Evolutionary conservation across 2,888 invertebrate genomes (phyloP), one percentile per base, ranked within the genome.

Genomic region (Byasa hedistus): DNA sequence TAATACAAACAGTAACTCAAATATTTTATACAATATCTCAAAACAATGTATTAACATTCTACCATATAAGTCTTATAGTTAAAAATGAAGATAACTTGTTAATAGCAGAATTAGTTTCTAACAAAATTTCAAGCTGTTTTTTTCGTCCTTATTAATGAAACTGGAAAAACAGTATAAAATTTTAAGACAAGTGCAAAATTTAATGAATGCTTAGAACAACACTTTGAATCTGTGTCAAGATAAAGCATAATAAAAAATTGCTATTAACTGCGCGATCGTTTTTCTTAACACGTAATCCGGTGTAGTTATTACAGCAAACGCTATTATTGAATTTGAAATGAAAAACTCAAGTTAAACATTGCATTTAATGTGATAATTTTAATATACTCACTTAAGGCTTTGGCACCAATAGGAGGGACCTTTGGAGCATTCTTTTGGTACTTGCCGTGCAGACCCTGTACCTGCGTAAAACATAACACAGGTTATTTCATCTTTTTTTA

Each of bases 331-430:
- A 44, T 44, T 2, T 17, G 17, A 44, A 44, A 48, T n/a, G 3
- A 48, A 19, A 19, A 48, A 19, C 12, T 10, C 8, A 15, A 39
- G 2, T 19, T n/a, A 48, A 8, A n/a, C 2, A 10, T n/a, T n/a
- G 5, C 3, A 19, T n/a, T 22, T 52, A 5, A 5, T 22, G 21
- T 52, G n/a, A 22, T 23, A 54, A 54, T 5, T 23, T 54, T 10
- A n/a, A 22, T 22, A 22, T 63, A 80, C 84, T 85, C 80, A 91
- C 91, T 79, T 90, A 52, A 90, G 78, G 72, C 72, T 87, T 71
- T 82, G 76, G 76, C 91, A 91, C 91, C 91, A 91, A 73, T 85
- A 83, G 62, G 77, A 74, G 1, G 91, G 91, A 17, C 91, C 91
- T 68, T 87, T 86, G 27, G 82, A 73, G 72, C 91, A 91, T 83